Evolutionary conservation across 2,888 invertebrate species (phyloP).

Genomic region (Dynastes grantii): DNA sequence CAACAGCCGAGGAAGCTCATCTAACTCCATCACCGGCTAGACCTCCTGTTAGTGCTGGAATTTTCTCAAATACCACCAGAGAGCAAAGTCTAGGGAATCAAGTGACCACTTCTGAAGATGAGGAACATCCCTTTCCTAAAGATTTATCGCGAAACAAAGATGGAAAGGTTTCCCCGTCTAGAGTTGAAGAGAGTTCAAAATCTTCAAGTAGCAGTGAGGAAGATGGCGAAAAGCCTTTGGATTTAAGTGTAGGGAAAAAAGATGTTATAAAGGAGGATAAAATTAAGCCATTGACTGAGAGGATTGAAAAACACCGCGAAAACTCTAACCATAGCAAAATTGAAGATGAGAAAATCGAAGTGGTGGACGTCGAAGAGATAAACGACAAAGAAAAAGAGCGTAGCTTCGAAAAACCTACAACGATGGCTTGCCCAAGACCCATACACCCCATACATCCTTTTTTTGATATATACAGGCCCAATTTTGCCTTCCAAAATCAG

Average conservation of each 20-base stretch:
- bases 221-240: constrained; percentile 81
- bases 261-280: constrained; percentile 35
- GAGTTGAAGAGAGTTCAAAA: constrained; percentile 64
- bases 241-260: constrained; percentile 77
- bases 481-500: constrained; percentile 70
- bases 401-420: constrained; percentile 67
- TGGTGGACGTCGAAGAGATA: constrained; percentile 73
- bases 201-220: constrained; percentile 61
- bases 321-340: constrained; percentile 66
- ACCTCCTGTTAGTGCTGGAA: constrained; percentile 69
- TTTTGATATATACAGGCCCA: constrained; percentile 81
- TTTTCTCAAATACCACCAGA: constrained; percentile 62
- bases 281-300: constrained; percentile 8
- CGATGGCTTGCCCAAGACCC: constrained; percentile 87
- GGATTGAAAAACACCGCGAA: not conserved
- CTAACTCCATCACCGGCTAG: constrained; percentile 79
- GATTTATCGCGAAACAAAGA: constrained; percentile 63
- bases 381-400: constrained; percentile 54
- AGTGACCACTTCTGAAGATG: constrained; percentile 57
- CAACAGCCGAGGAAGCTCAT: constrained; percentile 79
- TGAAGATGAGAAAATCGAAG: constrained; percentile 74
- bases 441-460: constrained; percentile 82
- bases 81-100: constrained; percentile 55
- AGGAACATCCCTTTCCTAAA: constrained; percentile 62
- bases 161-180: constrained; percentile 69